phyloP scores from a whole-genome alignment of 2,797 vertebrate genomes.

The Eptatretus atami region DNA sequence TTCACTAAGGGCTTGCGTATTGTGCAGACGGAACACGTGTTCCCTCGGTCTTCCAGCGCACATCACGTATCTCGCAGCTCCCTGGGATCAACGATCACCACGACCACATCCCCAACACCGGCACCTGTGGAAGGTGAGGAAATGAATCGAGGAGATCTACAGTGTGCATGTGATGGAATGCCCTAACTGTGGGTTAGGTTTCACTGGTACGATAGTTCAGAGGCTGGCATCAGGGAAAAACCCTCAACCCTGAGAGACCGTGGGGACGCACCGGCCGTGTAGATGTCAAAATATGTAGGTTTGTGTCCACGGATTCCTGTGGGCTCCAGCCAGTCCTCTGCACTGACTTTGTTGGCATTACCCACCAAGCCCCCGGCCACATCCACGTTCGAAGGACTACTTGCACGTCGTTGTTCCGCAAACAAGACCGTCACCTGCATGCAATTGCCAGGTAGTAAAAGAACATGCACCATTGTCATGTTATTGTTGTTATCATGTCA shows the following conservation, averaged over 20 bases:
- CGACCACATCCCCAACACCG: conserved; percentile 50
- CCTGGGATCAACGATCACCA: conserved; percentile 69
- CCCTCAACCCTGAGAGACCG: no score
- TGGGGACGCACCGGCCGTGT: conserved; percentile 46
- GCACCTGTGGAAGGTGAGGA: conserved; percentile 22
- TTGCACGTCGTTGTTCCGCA: conserved; percentile 65
- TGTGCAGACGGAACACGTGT: conserved; percentile 72
- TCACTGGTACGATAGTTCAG: no score
- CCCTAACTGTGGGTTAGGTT: no score
- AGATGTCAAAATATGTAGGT: conserved; percentile 77
- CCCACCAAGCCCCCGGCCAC: conserved; percentile 41
- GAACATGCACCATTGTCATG: background rate
- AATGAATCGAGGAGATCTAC: background rate
- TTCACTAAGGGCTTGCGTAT: conserved; percentile 49
- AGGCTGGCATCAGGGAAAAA: no score
- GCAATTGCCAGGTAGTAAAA: conserved; percentile 2
- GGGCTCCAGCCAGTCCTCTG: conserved; percentile 46
- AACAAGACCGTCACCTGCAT: conserved; percentile 64
- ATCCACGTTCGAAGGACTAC: conserved; percentile 53
- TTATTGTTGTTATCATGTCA: no score
- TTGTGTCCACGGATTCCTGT: conserved; percentile 48
- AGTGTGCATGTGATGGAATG: no score
- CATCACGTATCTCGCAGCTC: conserved; percentile 61
- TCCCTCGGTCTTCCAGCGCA: conserved; percentile 66
- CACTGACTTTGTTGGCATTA: conserved; percentile 49